Evolutionary conservation across 2,113 vertebrate genomes (phyloP), one percentile per base, ranked within the genome.

Genomic region (Picathartes gymnocephalus): DNA sequence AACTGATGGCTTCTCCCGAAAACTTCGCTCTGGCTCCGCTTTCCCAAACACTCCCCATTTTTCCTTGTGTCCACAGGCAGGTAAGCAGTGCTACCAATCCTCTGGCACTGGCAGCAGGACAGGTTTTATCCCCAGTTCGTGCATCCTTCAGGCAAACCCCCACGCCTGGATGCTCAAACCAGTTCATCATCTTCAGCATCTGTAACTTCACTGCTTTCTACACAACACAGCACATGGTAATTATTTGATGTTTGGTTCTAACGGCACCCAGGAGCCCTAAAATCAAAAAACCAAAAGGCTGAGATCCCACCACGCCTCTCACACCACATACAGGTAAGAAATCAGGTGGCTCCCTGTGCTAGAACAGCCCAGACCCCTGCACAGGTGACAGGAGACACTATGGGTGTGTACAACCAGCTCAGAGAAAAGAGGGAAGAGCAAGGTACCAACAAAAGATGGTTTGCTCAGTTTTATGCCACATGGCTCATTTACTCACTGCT

Each of bases 401-500:
- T 0, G 18, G 47, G 42, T 24, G 42, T 7, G 4, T 6, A 16
- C 0, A 0, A 47, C 56, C 54, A 40, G 42, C 53, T 48, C 3
- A 1, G 60, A 76, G 82, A 57, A 57, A 44, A n/a, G 47, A 76
- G 58, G 31, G 51, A 45, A 93, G 88, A 90, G 61, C 47, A n/a
- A 86, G 64, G 74, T 2, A 78, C 68, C 60, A 30, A 50, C 51
- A 80, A 62, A 97, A 37, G 68, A 65, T 1, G 60, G 33, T 51
- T 88, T 11, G 56, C 89, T 93, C 19, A 1, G 56, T 64, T 92
- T 96, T 76, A 81, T 64, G 78, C 87, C 87, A 69, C 92, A 93
- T 58, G 93, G 79, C 88, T 92, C 88, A 92, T 93, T 96, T 93
- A 62, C 86, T 97, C 88, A 73, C 74, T 90, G 93, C 90, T 90